Base-by-base conservation (phyloP, 2,888 invertebrate species). In the Dynastes tityus region DNA sequence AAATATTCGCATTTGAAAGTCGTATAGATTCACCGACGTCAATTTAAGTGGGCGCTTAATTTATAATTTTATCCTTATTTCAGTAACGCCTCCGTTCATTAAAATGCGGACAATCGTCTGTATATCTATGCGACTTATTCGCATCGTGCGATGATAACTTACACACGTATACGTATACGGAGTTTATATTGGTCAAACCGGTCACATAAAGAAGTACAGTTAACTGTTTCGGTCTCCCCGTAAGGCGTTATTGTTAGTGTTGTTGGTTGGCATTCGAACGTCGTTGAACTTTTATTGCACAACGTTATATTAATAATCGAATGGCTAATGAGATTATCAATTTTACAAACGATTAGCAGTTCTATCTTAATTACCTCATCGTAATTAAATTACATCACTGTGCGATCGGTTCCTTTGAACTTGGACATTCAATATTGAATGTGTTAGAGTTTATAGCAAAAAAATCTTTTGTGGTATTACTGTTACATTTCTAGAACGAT, bases 121-220 rank as follows among this genome's bases (percentile, higher is more conserved):
- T 55, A 55, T 45, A 45, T 70, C 13, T 5, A 68, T 16, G 29
- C 55, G 32, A 71, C 55, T 71, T 71, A 71, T 49, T 67, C 45
- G 67, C 67, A 49, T 49, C 13, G 40, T 45, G 40, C 32, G 5
- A 27, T 45, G 45, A 67, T 67, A 67, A 49, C 67, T 45, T n/a
- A 63, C 16, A 49, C 22, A 45, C 27, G n/a, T 27, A 49, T 49
- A 49, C 22, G 16, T 67, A 40, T 2, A n/a, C 73, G n/a, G 13
- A 29, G 37, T n/a, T 32, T 58, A 73, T 73, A 73, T 73, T 73
- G 73, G 73, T 73, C 73, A 73, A 73, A 73, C 73, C 73, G 73
- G 73, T 73, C 73, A 73, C 73, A 61, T 73, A 73, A 58, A 73
- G 73, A 73, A 73, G 37, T 73, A 73, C 73, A 73, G 73, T 73